Evolutionary conservation across 2,113 vertebrate species (phyloP).

Genomic region (Piaya cayana): DNA sequence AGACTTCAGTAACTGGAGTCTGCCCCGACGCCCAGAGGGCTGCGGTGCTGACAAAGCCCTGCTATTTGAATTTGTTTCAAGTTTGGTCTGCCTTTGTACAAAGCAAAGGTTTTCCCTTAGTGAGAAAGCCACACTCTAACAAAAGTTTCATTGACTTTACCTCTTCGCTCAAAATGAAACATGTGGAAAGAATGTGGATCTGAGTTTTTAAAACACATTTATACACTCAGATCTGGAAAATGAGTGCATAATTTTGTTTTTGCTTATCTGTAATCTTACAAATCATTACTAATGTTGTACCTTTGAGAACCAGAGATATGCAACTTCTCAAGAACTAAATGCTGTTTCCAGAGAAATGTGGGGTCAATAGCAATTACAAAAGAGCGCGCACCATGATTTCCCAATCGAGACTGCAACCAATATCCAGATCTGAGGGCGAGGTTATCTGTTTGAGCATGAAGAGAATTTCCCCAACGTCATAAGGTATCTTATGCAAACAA

Average conservation of each 20-base stretch:
- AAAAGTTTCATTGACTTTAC: background rate
- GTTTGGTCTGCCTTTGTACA: background rate
- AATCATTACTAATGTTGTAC: background rate
- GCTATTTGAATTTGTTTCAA: background rate
- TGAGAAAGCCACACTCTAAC: background rate
- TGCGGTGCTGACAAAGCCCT: background rate
- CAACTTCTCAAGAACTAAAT: background rate
- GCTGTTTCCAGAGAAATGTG: background rate
- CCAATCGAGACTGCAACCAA: background rate
- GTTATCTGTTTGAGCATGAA: slow-evolving; percentile 29
- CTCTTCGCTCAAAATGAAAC: background rate
- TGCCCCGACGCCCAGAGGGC: background rate
- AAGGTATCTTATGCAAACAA: background rate
- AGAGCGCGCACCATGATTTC: background rate
- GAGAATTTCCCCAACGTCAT: slow-evolving; percentile 39
- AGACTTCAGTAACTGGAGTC: background rate
- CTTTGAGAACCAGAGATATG: background rate
- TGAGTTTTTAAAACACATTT: background rate
- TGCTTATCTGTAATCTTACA: background rate
- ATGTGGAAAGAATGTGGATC: fast-evolving
- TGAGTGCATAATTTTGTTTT: background rate
- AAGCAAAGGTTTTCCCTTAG: background rate
- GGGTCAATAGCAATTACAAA: background rate
- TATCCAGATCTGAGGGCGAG: background rate
- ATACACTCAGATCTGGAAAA: background rate